Conservation (phyloP, 2,797 vertebrate genomes). For the Sarcoramphus papa region DNA sequence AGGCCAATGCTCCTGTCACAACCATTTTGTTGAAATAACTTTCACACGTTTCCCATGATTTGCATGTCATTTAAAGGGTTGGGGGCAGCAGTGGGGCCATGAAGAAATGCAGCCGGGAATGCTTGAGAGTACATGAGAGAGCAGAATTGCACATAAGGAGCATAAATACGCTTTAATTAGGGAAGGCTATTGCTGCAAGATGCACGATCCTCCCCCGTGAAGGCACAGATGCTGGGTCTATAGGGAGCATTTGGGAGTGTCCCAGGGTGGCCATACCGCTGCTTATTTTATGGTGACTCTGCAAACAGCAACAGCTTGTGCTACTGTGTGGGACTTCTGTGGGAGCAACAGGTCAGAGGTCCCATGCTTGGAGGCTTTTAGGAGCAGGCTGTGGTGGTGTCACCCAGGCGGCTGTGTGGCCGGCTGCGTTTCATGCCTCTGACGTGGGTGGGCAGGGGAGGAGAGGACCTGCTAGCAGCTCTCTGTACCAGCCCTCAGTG, state of each 20-base stretch:
- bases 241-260: background rate
- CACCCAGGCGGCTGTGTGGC: background rate
- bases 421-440: background rate
- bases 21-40: background rate
- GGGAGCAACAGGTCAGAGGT: background rate
- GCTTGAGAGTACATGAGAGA: background rate
- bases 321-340: background rate
- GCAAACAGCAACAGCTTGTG: background rate
- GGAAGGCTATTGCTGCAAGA: background rate
- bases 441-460: background rate
- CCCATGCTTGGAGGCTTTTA: background rate
- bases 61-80: rapidly evolving
- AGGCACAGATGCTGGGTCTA: background rate
- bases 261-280: background rate
- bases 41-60: background rate
- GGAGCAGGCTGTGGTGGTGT: background rate
- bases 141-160: background rate
- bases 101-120: background rate
- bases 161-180: background rate
- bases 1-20: background rate
- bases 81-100: background rate
- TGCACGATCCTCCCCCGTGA: rapidly evolving
- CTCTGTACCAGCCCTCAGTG: background rate
- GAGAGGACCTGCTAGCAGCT: background rate
- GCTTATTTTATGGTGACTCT: background rate